Base-by-base conservation (phyloP, 2,888 invertebrate species). In the Amblyjoppa fuscipennis region DNA sequence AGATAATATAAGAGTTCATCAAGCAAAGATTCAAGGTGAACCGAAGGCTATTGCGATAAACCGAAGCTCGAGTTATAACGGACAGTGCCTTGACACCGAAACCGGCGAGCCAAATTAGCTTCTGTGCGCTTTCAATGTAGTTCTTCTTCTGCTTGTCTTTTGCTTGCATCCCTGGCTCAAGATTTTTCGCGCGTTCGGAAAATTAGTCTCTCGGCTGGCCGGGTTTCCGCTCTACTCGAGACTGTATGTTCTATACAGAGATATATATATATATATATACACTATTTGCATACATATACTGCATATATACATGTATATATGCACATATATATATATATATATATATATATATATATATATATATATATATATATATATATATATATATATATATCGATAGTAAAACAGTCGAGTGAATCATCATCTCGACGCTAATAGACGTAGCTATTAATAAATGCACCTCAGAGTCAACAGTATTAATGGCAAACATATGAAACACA, bases 1-100 rank as follows among this genome's bases (percentile, higher is more conserved):
- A 45, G 34, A 41, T 41, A 11, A 25, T 16, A 41, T 41, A 41
- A 25, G 34, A 1, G 56, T 66, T 56, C 45, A 56, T 34, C 34
- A 41, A 64, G 20, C 7, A 53, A 51, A 5, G 25, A 76, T 76
- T 76, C 81, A 76, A 82, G 76, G 81, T 71, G 64, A 82, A 76
- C 53, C 70, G 70, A 82, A 53, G 71, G 53, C n/a, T 51, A 28
- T 51, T 20, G 6, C 7, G 38, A 53, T 31, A 61, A 31, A 28
- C 3, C 25, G 13, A 61, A 61, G 61, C 61, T 16, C 61, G 61
- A 61, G 61, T 61, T 64, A 64, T 53, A 45, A 31, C 41, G 31
- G 28, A 64, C 38, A 34, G 84, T 70, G 61, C 81, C 84, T 85
- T 81, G 84, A 85, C 81, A 81, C 81, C 81, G 61, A 74, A 81